phyloP scores from a whole-genome alignment of 2,797 vertebrate genomes.

The Argyrosomus regius region DNA sequence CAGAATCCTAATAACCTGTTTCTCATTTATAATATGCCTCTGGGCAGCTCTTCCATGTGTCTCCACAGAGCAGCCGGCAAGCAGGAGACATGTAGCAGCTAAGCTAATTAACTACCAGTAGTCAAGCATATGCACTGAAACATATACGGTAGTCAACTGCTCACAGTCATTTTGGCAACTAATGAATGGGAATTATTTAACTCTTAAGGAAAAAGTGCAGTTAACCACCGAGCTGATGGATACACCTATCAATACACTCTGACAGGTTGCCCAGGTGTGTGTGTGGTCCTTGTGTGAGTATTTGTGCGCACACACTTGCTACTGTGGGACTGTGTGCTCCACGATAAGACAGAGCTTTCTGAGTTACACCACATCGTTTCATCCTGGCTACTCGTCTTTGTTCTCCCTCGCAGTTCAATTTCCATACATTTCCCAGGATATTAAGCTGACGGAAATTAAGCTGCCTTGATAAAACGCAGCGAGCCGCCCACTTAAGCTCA shows the following conservation, averaged over 20 bases:
- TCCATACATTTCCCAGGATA: conserved; percentile 82
- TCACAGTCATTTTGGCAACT: conserved; percentile 53
- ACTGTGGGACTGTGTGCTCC: conserved; percentile 17
- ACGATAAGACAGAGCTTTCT: conserved; percentile 41
- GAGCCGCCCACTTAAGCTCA: conserved; percentile 73
- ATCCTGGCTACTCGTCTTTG: conserved; percentile 71
- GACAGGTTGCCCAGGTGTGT: conserved; percentile 31
- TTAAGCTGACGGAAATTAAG: conserved; percentile 81
- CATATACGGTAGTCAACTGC: conserved; percentile 52
- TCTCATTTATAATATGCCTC: conserved; percentile 84
- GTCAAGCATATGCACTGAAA: conserved; percentile 73
- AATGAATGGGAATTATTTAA: conserved; percentile 61
- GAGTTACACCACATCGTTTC: conserved; percentile 60
- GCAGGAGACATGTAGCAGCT: conserved; percentile 78
- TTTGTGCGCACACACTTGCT: conserved; percentile 13
- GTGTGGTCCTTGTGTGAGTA: conserved; percentile 19
- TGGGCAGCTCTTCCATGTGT: conserved; percentile 80
- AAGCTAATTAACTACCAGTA: conserved; percentile 81
- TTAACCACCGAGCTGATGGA: conserved; percentile 37
- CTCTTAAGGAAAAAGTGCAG: conserved; percentile 47
- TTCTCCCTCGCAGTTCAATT: conserved; percentile 78
- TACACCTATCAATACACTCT: conserved; percentile 21
- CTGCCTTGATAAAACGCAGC: conserved; percentile 78
- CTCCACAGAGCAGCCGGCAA: conserved; percentile 76
- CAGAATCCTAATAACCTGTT: conserved; percentile 86